Evolutionary conservation across 2,113 vertebrate genomes (phyloP), one percentile per base, ranked within the genome.

Genomic region (Platichthys flesus): DNA sequence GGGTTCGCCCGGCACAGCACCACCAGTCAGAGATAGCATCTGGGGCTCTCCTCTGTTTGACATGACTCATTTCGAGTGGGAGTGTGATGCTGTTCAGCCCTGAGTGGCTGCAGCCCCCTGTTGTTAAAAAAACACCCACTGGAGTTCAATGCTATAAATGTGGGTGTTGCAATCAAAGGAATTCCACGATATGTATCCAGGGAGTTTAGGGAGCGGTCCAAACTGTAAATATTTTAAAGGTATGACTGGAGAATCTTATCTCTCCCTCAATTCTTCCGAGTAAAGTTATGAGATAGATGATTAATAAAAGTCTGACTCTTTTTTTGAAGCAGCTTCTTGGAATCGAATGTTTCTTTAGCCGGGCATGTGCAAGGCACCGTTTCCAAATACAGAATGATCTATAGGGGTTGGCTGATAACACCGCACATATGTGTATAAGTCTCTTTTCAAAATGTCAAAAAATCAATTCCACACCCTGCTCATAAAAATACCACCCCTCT

Each of bases 21-120:
- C 31, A 15, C 23, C 24, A 35, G 2, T 51, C 55, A 76, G 56
- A 21, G 82, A 81, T 67, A 65, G 74, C 67, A 82, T 82, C 67
- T 55, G 74, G 78, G 64, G 74, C 74, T 90, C 78, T 87, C 79
- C 88, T 82, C 79, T 88, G 76, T 87, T 90, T 84, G 80, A 78
- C 82, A 21, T 90, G 88, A 93, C 65, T 91, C 85, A 91, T 1
- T 85, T 78, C 65, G 67, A 83, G 55, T 31, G 79, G 68, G 67
- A 84, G 78, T 58, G 57, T 42, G 52, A 45, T 55, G 26, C 63
- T 20, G 66, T 84, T 61, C 75, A 63, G 55, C 73, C 71, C 79
- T 23, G 52, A 45, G 23, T 58, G 18, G 31, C 28, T 2, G 13
- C 71, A 26, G 60, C 58, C 78, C 20, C 67, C 18, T n/a, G 60